A percentile compares a stretch with the other conserved stretches of the same genome.
Conservation (phyloP, 2,113 vertebrate species). For the Sitta europaea region DNA sequence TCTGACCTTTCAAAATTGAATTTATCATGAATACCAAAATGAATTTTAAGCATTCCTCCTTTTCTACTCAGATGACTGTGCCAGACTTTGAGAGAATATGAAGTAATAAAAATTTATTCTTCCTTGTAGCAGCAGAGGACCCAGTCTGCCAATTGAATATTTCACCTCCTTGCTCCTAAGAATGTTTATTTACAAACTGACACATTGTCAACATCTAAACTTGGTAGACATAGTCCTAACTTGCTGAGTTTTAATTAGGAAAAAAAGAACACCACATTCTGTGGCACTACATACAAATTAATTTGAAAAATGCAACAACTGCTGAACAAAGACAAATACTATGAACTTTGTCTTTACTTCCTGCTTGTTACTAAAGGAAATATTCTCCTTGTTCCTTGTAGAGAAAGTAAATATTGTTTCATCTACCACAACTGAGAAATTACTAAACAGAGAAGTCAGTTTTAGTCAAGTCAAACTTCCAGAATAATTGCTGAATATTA, state of each 20-base stretch:
- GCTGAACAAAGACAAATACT: neutral
- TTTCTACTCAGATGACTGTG: neutral
- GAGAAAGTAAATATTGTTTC: neutral
- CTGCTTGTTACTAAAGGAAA: neutral
- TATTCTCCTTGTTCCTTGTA: neutral
- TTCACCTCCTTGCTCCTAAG: neutral
- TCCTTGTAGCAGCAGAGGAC: neutral
- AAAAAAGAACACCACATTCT: neutral
- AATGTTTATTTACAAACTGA: neutral
- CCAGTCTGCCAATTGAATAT: neutral
- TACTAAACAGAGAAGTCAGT: neutral
- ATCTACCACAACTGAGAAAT: neutral
- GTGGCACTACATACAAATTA: neutral
- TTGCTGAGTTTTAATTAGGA: neutral
- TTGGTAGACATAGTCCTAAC: neutral
- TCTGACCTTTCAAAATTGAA: neutral
- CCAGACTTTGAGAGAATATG: neutral
- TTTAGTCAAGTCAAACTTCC: neutral
- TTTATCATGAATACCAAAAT: neutral
- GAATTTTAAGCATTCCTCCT: neutral
- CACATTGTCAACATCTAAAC: neutral
- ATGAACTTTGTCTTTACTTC: neutral
- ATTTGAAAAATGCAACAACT: neutral
- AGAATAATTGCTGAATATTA: neutral
- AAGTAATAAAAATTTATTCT: neutral